These are phyloP conservation scores for Recurvirostra avosetta DNA, from an alignment of 2,113 vertebrate species.

Conservation along the genomic window DNA sequence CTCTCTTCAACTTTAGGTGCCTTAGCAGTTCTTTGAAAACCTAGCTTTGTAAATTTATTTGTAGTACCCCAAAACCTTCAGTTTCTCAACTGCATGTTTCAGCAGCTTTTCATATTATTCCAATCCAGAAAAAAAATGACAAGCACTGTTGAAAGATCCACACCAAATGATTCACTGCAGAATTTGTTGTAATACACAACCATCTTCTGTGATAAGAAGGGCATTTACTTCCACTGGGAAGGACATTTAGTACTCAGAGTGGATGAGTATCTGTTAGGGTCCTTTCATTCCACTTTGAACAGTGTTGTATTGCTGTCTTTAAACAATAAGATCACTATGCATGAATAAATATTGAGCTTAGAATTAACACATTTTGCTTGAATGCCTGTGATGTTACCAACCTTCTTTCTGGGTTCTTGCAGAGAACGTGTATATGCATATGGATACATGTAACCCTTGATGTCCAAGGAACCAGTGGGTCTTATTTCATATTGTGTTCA, in stretches of 20 bases:
- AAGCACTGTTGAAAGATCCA: background rate
- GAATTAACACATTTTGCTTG: background rate
- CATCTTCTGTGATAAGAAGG: background rate
- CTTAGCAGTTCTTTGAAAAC: background rate
- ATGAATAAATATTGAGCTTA: background rate
- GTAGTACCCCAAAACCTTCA: background rate
- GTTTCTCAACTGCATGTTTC: background rate
- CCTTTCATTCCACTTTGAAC: background rate
- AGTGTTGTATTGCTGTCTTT: background rate
- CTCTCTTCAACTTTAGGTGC: background rate
- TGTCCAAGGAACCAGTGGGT: background rate
- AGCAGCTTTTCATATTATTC: background rate
- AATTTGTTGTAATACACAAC: background rate
- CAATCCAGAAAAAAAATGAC: background rate
- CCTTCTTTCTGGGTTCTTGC: background rate
- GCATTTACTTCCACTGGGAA: background rate
- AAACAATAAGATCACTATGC: background rate
- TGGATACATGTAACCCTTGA: background rate
- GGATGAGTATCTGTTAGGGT: background rate
- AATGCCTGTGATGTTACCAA: too few species aligned
- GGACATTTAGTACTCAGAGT: background rate
- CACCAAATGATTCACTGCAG: background rate
- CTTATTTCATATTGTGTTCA: background rate
- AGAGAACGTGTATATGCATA: background rate
- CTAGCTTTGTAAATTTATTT: background rate